A percentile compares a stretch with the other conserved stretches of the same genome.
Conservation (phyloP, 2,113 vertebrate species). For the Prinia subflava region DNA sequence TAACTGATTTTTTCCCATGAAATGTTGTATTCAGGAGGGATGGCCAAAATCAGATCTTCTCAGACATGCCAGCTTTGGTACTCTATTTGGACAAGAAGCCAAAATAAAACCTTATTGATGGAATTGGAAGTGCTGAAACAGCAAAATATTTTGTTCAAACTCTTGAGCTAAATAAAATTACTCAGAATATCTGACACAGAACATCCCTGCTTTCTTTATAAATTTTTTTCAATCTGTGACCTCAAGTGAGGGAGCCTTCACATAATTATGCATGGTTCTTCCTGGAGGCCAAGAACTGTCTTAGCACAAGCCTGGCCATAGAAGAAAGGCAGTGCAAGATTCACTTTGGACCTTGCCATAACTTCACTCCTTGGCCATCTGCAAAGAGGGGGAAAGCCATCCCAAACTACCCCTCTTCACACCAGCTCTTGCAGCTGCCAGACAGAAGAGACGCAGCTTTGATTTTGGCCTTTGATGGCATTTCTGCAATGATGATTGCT, state of each 20-base stretch:
- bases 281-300: not conserved
- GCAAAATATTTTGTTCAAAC: not conserved
- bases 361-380: not conserved
- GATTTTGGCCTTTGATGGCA: not conserved
- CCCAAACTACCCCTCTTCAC: fast-evolving
- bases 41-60: not conserved
- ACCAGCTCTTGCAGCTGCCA: not conserved
- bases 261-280: not conserved
- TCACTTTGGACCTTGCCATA: not conserved
- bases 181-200: not conserved
- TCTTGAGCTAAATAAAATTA: not conserved
- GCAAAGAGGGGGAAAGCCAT: not conserved
- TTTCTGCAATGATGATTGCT: not conserved
- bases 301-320: not conserved
- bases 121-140: not conserved
- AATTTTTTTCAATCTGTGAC: not conserved
- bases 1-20: not conserved
- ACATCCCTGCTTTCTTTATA: not conserved
- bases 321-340: not conserved
- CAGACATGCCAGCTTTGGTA: not conserved
- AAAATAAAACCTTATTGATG: not conserved
- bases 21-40: not conserved
- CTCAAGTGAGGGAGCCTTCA: fast-evolving
- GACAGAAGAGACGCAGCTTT: not conserved
- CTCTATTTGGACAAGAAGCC: not conserved